phyloP scores from a whole-genome alignment of 2,888 invertebrate species.

The Cylindroiulus punctatus region DNA sequence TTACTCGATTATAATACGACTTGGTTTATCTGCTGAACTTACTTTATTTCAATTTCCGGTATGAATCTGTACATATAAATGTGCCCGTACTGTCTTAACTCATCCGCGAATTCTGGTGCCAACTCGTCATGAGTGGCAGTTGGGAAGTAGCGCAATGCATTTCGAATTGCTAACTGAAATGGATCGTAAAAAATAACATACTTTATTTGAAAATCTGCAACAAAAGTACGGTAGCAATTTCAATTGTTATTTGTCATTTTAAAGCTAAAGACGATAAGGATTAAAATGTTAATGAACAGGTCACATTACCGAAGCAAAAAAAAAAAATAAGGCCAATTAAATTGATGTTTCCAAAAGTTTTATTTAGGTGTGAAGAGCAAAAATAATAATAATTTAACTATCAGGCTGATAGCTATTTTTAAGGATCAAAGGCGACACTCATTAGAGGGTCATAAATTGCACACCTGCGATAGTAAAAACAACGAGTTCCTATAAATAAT shows the following conservation, averaged over 20 bases:
- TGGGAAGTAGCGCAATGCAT: conserved; percentile 73
- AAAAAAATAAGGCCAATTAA: no score
- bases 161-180: conserved; percentile 69
- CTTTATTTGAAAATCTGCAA: neutral
- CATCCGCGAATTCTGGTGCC: conserved; percentile 70
- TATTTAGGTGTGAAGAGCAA: no score
- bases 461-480: no score
- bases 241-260: neutral
- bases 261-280: conserved; percentile 48
- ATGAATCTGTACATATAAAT: conserved; percentile 73
- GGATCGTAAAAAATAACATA: conserved; percentile 59
- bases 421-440: no score
- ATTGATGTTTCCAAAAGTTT: no score
- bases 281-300: no score
- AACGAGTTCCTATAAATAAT: no score
- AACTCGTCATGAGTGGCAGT: conserved; percentile 66
- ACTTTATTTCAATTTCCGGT: conserved; percentile 67
- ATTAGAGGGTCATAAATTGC: no score
- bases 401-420: no score
- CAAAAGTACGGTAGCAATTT: no score
- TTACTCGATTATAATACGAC: neutral
- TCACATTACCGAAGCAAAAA: no score
- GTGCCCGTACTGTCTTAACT: conserved; percentile 71
- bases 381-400: no score
- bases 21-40: conserved; percentile 54